phyloP scores from a whole-genome alignment of 1,140 invertebrate genomes.

The Riptortus pedestris region DNA sequence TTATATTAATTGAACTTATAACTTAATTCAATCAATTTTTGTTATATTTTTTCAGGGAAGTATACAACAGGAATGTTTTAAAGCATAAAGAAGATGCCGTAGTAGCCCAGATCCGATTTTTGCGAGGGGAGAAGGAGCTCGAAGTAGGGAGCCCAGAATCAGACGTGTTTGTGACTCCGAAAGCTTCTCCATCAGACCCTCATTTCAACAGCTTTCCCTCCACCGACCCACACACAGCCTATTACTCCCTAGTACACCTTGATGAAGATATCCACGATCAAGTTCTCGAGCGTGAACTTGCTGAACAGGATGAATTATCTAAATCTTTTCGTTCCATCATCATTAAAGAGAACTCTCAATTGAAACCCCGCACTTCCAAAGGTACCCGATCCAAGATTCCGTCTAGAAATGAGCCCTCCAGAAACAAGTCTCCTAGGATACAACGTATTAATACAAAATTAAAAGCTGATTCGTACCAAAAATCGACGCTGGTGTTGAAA shows the following conservation, averaged over 20 bases:
- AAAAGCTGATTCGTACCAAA: neutral
- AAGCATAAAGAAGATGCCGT: conserved; percentile 29
- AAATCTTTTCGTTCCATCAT: conserved; percentile 33
- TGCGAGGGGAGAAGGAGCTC: conserved; percentile 19
- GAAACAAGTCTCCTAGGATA: neutral
- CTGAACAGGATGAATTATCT: conserved; percentile 34
- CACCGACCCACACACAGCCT: conserved; percentile 6
- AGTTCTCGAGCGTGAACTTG: conserved; percentile 32
- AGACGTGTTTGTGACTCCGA: conserved; percentile 31
- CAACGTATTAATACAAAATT: neutral
- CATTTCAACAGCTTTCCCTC: neutral
- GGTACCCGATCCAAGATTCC: neutral
- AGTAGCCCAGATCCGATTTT: conserved; percentile 25
- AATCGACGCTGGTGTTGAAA: neutral
- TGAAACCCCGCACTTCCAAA: conserved; percentile 27
- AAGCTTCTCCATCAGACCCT: conserved; percentile 28
- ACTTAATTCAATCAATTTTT: too few relatives aligned
- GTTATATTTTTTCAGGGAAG: conserved; percentile 31
- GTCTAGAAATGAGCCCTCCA: neutral
- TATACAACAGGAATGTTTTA: conserved; percentile 29
- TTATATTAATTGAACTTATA: too few relatives aligned
- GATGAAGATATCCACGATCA: conserved; percentile 29
- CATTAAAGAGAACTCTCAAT: conserved; percentile 27
- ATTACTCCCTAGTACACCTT: conserved; percentile 33
- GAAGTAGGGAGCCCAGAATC: conserved; percentile 29